These are phyloP conservation scores for Chymomyza caudatula DNA, from an alignment of 2,888 invertebrate genomes.

Conservation along the genomic window DNA sequence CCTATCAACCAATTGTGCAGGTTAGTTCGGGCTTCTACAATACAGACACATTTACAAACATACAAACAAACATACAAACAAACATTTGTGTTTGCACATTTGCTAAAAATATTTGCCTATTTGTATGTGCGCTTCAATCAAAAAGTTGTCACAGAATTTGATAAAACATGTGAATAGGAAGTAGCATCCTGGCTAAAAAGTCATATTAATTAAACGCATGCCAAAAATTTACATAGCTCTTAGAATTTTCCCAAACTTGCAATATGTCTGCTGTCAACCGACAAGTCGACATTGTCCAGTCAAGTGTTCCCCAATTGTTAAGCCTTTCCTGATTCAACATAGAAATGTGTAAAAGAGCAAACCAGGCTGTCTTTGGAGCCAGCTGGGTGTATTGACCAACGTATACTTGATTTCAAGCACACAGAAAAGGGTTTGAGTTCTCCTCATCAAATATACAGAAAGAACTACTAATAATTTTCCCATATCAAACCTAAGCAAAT, in stretches of 20 bases:
- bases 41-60: constrained; percentile 13
- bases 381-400: background rate
- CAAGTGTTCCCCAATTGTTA: background rate
- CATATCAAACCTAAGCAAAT: too few species aligned
- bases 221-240: constrained; percentile 6
- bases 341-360: background rate
- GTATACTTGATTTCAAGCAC: background rate
- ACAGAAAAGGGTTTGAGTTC: background rate
- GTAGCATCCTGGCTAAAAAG: constrained; percentile 18
- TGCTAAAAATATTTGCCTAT: constrained; percentile 39
- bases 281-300: background rate
- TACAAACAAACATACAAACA: background rate
- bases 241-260: background rate
- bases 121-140: constrained; percentile 49
- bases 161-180: background rate
- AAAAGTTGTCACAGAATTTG: constrained; percentile 51
- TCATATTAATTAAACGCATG: constrained; percentile 50
- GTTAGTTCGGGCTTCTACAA: constrained; percentile 12
- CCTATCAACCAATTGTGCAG: too few species aligned
- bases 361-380: background rate
- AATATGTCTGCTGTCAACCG: background rate
- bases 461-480: too few species aligned
- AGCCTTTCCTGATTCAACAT: background rate
- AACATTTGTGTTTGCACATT: constrained; percentile 23
- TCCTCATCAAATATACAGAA: background rate